Conservation (phyloP, 2,113 vertebrate genomes). For the Himantopus leucocephalus region DNA sequence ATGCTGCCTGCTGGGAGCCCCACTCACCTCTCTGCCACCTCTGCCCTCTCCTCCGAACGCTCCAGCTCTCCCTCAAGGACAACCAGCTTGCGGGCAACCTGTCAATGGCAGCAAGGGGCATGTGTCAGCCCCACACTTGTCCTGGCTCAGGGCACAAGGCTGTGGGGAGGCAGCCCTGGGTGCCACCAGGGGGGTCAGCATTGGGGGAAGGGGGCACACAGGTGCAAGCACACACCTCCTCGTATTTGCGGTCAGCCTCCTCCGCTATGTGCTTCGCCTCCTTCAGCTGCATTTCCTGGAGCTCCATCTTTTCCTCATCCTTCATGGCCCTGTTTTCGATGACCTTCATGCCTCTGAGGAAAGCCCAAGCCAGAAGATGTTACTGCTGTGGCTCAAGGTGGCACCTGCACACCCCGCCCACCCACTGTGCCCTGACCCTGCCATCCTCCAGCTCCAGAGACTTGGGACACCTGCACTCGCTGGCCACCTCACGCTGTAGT, state of each 20-base stretch:
- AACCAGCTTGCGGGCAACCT: conserved; percentile 93
- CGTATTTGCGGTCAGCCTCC: conserved; percentile 93
- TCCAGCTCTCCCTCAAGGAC: conserved; percentile 86
- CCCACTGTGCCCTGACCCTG: neutral
- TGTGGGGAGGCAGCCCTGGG: neutral
- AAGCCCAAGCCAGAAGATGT: neutral
- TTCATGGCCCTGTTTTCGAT: conserved; percentile 79
- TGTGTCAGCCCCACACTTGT: neutral
- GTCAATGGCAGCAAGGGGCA: neutral
- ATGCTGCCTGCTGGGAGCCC: neutral
- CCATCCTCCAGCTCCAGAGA: neutral
- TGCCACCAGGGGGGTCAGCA: neutral
- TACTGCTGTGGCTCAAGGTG: neutral
- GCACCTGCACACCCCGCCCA: neutral
- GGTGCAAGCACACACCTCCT: conserved; percentile 78
- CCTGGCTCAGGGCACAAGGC: neutral
- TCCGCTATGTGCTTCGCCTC: conserved; percentile 95
- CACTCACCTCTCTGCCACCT: neutral
- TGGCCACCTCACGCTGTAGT: neutral
- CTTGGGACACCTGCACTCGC: neutral
- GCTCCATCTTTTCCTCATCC: conserved; percentile 82
- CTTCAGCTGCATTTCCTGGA: conserved; percentile 95
- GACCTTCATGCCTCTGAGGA: conserved; percentile 92
- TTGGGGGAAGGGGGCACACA: neutral
- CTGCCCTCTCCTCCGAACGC: neutral